Percentiles rank a stretch among this genome's conserved stretches.
Conservation (phyloP, 2,888 invertebrate genomes). For the Steinernema carpocapsae region DNA sequence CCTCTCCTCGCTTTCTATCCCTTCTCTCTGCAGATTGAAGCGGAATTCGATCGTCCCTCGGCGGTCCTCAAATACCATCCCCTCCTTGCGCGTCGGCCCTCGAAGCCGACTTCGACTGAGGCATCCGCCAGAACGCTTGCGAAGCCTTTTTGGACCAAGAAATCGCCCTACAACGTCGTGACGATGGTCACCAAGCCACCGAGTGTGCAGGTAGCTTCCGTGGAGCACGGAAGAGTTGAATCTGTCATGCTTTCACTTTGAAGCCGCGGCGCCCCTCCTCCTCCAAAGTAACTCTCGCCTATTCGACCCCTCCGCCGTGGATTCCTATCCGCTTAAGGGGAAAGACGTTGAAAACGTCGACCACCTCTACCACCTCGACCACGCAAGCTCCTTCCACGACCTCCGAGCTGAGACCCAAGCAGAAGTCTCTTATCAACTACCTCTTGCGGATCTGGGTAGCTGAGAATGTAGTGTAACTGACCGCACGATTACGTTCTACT, state of each 20-base stretch:
- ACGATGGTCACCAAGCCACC: background rate
- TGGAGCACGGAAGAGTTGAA: background rate
- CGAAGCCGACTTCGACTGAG: background rate
- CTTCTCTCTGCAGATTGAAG: conserved; percentile 11
- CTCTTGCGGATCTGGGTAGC: background rate
- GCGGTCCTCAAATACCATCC: conserved; percentile 17
- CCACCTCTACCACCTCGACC: too few species aligned
- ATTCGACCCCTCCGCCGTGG: background rate
- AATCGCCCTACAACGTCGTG: conserved; percentile 1
- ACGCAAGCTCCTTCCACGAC: background rate
- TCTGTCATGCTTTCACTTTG: background rate
- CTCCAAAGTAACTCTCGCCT: background rate
- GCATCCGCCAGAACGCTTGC: background rate
- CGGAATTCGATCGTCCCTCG: background rate
- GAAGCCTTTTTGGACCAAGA: background rate
- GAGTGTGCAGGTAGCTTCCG: background rate
- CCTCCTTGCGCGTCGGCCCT: conserved; percentile 8
- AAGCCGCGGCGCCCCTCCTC: background rate
- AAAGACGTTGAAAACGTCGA: background rate
- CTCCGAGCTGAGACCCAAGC: too few species aligned
- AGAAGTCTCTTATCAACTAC: background rate
- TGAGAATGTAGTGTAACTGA: background rate
- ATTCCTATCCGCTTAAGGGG: background rate
- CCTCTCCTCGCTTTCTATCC: conserved; percentile 13
- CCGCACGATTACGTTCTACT: background rate